Conservation (phyloP, 2,113 vertebrate species). For the Hippocampus zosterae region DNA sequence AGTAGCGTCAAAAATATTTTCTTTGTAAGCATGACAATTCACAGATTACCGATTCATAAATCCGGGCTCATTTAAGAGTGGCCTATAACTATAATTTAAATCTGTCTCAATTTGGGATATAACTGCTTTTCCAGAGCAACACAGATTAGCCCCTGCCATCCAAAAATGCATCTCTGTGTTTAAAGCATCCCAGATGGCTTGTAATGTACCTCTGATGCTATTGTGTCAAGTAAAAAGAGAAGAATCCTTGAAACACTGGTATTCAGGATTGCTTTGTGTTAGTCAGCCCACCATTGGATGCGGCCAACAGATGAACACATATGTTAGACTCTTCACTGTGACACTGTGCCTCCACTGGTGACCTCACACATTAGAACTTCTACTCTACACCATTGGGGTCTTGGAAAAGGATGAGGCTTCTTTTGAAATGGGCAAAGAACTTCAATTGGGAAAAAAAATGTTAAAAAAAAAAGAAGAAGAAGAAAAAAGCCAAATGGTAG, state of each 20-base stretch:
- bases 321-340: conserved; percentile 38
- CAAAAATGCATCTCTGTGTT: conserved; percentile 23
- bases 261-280: conserved; percentile 50
- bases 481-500: conserved; percentile 28
- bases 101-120: background rate
- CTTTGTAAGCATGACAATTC: background rate
- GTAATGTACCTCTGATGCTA: conserved; percentile 54
- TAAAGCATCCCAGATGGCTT: conserved; percentile 63
- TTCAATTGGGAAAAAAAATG: conserved; percentile 38
- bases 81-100: background rate
- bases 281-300: conserved; percentile 32
- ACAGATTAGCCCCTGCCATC: background rate
- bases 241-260: conserved; percentile 35
- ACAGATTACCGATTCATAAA: background rate
- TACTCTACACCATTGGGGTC: conserved; percentile 49
- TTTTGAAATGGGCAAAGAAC: conserved; percentile 45
- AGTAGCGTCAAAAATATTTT: background rate
- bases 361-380: conserved; percentile 58
- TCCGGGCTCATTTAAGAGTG: background rate
- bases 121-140: background rate
- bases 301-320: conserved; percentile 52
- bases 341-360: conserved; percentile 46
- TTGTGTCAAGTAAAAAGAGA: conserved; percentile 45
- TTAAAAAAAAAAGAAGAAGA: conserved; percentile 15
- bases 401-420: conserved; percentile 31